phyloP scores from a whole-genome alignment of 1,140 invertebrate species.

The Zelostemma sp. region DNA sequence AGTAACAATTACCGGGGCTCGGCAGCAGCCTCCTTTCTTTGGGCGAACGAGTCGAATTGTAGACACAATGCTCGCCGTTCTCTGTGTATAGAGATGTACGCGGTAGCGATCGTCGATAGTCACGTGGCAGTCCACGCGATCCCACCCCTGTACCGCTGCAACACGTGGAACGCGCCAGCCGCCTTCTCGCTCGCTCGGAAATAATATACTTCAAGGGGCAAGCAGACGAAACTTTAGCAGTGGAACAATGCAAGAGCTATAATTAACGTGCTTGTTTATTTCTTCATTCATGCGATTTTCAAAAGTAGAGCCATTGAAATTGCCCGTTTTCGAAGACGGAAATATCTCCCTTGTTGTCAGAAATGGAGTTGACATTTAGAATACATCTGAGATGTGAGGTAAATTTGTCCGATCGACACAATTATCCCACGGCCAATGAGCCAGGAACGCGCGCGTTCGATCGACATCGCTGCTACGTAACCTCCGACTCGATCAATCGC shows the following conservation, averaged over 20 bases:
- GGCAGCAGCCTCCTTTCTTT: constrained; percentile 34
- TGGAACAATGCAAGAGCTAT: too few relatives aligned
- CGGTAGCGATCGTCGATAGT: constrained; percentile 36
- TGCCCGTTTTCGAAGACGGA: too few relatives aligned
- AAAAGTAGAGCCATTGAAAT: not conserved
- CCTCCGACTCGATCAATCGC: constrained; percentile 47
- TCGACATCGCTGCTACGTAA: constrained; percentile 43
- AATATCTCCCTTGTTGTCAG: too few relatives aligned
- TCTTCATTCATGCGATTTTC: not conserved
- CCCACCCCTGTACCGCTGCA: constrained; percentile 39
- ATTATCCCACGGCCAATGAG: constrained; percentile 45
- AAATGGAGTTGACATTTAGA: too few relatives aligned
- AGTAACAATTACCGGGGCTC: constrained; percentile 31
- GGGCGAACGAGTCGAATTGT: constrained; percentile 38
- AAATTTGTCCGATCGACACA: constrained; percentile 48
- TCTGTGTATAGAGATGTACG: too few relatives aligned
- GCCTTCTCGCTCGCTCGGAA: constrained; percentile 21
- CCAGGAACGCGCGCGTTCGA: constrained; percentile 29
- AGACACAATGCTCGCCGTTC: too few relatives aligned
- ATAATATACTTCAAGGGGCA: constrained; percentile 38
- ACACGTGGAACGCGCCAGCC: constrained; percentile 42
- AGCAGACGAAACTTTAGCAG: constrained; percentile 11
- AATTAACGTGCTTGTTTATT: constrained; percentile 1
- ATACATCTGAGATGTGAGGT: too few relatives aligned
- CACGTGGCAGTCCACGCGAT: constrained; percentile 43